phyloP scores from a whole-genome alignment of 2,797 vertebrate species.

The Darevskia nairensis region DNA sequence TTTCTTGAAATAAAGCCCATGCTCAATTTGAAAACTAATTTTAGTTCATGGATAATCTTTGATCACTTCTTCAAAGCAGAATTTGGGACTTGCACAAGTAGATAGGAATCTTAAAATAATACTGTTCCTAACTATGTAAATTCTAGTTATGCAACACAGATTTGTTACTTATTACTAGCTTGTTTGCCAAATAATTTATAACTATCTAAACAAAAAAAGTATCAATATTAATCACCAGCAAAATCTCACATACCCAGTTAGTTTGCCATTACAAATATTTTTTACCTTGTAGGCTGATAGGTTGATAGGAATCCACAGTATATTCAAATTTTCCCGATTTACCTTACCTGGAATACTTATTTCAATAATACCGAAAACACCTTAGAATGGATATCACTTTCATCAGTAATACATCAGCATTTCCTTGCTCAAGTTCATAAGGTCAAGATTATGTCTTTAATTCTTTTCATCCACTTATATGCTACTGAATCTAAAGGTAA shows the following conservation, averaged over 20 bases:
- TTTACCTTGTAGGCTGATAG: not conserved
- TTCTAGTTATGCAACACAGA: not conserved
- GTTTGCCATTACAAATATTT: not conserved
- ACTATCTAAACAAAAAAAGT: not conserved
- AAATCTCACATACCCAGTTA: not conserved
- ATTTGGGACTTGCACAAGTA: not conserved
- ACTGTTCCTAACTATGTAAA: not conserved
- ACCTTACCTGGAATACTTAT: not conserved
- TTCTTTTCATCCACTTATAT: conserved; percentile 24
- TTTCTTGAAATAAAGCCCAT: not conserved
- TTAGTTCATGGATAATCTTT: not conserved
- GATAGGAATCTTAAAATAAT: not conserved
- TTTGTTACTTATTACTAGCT: too few species aligned
- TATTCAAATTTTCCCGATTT: not conserved
- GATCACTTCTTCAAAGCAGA: not conserved
- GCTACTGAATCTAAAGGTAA: conserved; percentile 6
- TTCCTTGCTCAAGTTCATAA: not conserved
- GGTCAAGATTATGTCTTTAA: not conserved
- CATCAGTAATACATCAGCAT: not conserved
- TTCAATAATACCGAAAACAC: not conserved
- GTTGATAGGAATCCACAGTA: not conserved
- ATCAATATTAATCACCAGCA: not conserved
- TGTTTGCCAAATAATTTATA: not conserved
- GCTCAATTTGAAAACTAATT: not conserved
- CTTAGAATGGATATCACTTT: not conserved